Evolutionary conservation across 2,888 invertebrate genomes (phyloP).

Genomic region (Pollenia amentaria): DNA sequence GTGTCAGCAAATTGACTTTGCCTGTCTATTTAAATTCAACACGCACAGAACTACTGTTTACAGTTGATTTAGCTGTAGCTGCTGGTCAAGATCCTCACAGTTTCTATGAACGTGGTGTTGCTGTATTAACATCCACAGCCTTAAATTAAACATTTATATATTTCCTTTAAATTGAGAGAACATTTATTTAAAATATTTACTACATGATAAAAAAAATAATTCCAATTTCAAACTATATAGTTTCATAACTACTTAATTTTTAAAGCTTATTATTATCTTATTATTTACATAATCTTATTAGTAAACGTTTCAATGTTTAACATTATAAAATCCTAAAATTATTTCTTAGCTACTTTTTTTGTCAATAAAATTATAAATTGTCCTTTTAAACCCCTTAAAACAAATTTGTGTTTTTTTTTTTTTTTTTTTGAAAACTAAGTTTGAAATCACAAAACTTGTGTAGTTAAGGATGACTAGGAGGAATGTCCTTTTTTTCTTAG

Average conservation of each 20-base stretch:
- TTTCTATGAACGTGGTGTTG: conserved; percentile 99
- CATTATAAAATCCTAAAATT: conserved; percentile 11
- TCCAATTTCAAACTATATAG: too few relatives aligned
- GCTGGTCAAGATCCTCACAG: conserved; percentile 96
- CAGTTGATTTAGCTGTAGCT: conserved; percentile 96
- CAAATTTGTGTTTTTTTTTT: background rate
- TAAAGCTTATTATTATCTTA: background rate
- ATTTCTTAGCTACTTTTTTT: background rate
- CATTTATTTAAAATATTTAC: conserved; percentile 37
- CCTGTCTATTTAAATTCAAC: conserved; percentile 99
- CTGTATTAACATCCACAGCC: conserved; percentile 96
- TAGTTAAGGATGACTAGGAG: background rate
- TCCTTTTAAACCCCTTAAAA: conserved; percentile 21
- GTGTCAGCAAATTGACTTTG: conserved; percentile 90
- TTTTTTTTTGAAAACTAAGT: background rate
- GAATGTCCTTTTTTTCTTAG: conserved; percentile 4
- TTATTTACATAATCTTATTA: background rate
- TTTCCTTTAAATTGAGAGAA: background rate
- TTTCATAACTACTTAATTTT: background rate
- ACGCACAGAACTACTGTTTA: conserved; percentile 96
- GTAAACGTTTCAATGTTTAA: background rate
- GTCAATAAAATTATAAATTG: conserved; percentile 52
- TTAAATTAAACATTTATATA: conserved; percentile 87
- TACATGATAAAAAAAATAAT: too few relatives aligned
- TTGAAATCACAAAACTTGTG: background rate